A percentile compares a stretch with the other conserved stretches of the same genome.
phyloP scores from a whole-genome alignment of 1,140 invertebrate genomes.

The Atta cephalotes region DNA sequence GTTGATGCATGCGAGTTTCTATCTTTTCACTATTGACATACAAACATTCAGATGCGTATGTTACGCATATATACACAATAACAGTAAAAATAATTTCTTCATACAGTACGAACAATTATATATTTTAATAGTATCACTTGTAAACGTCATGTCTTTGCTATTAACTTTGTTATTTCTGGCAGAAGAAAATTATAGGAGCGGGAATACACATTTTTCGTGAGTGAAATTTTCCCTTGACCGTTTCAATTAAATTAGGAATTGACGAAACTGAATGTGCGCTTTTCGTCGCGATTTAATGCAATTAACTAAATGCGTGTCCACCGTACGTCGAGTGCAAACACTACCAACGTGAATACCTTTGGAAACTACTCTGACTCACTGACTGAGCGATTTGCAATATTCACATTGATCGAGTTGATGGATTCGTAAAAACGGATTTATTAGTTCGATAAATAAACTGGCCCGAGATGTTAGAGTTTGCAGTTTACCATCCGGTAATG shows the following conservation, averaged over 20 bases:
- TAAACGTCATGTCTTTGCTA: not conserved
- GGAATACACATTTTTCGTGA: not conserved
- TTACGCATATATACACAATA: not conserved
- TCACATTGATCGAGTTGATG: slow-evolving; percentile 17
- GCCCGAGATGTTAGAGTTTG: slow-evolving; percentile 10
- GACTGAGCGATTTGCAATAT: not conserved
- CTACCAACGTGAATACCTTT: not conserved
- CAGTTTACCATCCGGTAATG: slow-evolving; percentile 19
- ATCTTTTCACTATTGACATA: not conserved
- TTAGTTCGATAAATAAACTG: slow-evolving; percentile 54
- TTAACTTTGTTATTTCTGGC: not conserved
- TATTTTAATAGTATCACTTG: not conserved
- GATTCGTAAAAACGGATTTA: not conserved
- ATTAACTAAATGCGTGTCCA: slow-evolving; percentile 46
- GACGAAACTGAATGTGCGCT: slow-evolving; percentile 26
- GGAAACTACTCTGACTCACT: slow-evolving; percentile 16
- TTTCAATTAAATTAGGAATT: slow-evolving; percentile 17
- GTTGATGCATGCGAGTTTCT: not conserved
- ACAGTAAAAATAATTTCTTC: not conserved
- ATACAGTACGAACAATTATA: not conserved
- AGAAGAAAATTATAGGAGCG: not conserved
- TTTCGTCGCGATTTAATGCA: slow-evolving; percentile 44
- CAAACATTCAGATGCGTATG: not conserved
- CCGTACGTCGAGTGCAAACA: slow-evolving; percentile 41
- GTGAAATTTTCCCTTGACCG: not conserved